Conservation (phyloP, 2,113 vertebrate genomes). For the Zosterops japonicus region DNA sequence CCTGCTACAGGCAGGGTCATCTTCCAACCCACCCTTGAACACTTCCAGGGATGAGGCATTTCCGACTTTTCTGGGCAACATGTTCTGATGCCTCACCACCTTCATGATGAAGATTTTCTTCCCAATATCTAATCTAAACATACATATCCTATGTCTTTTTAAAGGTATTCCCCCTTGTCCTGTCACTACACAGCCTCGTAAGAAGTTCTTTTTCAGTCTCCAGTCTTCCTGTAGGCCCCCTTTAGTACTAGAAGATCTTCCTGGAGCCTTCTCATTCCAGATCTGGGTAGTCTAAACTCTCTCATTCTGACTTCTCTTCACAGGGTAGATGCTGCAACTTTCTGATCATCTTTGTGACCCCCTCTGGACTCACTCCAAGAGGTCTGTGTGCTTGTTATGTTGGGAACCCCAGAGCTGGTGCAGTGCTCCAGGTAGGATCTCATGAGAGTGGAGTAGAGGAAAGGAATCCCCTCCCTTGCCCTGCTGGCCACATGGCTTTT, state of each 20-base stretch:
- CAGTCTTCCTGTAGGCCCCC: background rate
- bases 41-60: background rate
- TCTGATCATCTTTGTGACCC: background rate
- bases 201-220: background rate
- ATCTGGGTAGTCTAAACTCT: background rate
- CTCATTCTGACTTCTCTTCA: background rate
- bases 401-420: background rate
- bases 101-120: background rate
- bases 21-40: background rate
- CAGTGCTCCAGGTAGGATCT: background rate
- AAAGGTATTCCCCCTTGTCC: background rate
- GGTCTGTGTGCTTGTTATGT: background rate
- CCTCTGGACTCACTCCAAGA: background rate
- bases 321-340: background rate
- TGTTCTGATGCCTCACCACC: rapidly evolving
- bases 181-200: background rate
- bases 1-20: background rate
- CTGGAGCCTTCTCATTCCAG: background rate
- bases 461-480: rapidly evolving
- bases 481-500: rapidly evolving
- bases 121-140: background rate
- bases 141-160: background rate
- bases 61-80: background rate
- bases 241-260: background rate
- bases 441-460: background rate